These are phyloP conservation scores for Mirounga angustirostris DNA, from an alignment of 2,113 vertebrate species.

Conservation along the genomic window DNA sequence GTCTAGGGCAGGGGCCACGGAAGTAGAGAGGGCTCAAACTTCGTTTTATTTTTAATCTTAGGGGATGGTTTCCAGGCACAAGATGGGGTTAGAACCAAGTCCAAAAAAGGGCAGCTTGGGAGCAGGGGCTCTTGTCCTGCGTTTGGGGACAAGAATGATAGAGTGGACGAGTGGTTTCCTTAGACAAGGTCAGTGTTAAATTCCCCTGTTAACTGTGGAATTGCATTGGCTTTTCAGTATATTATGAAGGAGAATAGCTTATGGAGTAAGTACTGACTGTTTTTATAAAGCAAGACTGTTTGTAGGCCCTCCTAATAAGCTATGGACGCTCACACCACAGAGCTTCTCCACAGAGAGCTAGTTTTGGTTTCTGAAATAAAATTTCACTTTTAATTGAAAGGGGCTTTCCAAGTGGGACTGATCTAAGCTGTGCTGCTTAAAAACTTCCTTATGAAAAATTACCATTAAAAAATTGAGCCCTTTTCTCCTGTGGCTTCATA, in stretches of 20 bases:
- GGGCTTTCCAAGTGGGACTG: conserved; percentile 19
- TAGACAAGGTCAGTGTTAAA: neutral
- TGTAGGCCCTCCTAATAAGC: neutral
- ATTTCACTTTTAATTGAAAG: conserved; percentile 41
- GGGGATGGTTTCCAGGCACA: neutral
- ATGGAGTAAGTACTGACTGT: too few species aligned
- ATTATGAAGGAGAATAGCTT: neutral
- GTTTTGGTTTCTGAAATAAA: conserved; percentile 19
- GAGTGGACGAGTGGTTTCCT: neutral
- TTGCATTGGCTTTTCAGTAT: neutral
- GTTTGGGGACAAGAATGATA: neutral
- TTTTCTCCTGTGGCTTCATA: neutral
- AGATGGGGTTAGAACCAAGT: neutral
- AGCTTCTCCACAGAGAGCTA: too few species aligned
- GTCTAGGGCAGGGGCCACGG: neutral
- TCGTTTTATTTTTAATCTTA: neutral
- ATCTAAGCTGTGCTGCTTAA: neutral
- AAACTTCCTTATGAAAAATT: conserved; percentile 46
- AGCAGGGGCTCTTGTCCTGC: neutral
- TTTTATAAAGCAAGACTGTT: neutral
- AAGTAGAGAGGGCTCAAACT: neutral
- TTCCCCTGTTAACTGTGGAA: neutral
- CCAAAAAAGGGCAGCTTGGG: neutral
- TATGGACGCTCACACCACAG: accelerated
- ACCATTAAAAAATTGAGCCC: neutral